Evolutionary conservation across 1,140 invertebrate genomes (phyloP).

Genomic region (Pemphigus obesinymphae): DNA sequence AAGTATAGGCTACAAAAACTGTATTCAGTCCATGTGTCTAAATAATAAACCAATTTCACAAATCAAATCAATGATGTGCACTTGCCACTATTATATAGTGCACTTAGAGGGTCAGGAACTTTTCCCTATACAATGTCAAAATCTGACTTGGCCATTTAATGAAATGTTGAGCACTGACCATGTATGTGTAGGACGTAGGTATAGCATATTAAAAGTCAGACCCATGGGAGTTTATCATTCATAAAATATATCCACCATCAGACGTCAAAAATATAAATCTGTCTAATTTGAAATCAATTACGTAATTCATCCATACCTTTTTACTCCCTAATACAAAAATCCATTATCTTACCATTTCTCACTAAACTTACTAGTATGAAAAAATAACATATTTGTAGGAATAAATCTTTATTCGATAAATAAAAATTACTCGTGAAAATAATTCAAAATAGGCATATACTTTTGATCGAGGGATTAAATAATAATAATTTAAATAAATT

Average conservation of each 20-base stretch:
- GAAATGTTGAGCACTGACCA: background rate
- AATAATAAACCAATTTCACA: background rate
- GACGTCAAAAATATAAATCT: background rate
- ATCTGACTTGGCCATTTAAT: background rate
- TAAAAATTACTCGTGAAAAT: too few species aligned
- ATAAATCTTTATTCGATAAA: too few species aligned
- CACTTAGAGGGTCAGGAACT: background rate
- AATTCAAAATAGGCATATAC: too few species aligned
- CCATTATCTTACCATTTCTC: too few species aligned
- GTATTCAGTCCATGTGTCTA: background rate
- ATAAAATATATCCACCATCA: background rate
- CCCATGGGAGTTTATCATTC: background rate
- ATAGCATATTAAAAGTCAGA: background rate
- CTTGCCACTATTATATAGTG: too few species aligned
- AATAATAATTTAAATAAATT: too few species aligned
- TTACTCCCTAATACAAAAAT: too few species aligned
- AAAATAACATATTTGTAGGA: too few species aligned
- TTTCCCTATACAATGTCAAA: background rate
- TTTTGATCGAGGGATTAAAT: too few species aligned
- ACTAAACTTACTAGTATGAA: too few species aligned
- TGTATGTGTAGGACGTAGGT: too few species aligned
- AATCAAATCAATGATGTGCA: background rate
- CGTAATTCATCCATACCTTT: too few species aligned
- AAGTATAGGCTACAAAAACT: background rate
- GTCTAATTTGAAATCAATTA: conserved; percentile 13